Percentiles rank a stretch among this genome's conserved stretches.
phyloP scores from a whole-genome alignment of 2,797 vertebrate species.

The Heteromormyrus szaboi region DNA sequence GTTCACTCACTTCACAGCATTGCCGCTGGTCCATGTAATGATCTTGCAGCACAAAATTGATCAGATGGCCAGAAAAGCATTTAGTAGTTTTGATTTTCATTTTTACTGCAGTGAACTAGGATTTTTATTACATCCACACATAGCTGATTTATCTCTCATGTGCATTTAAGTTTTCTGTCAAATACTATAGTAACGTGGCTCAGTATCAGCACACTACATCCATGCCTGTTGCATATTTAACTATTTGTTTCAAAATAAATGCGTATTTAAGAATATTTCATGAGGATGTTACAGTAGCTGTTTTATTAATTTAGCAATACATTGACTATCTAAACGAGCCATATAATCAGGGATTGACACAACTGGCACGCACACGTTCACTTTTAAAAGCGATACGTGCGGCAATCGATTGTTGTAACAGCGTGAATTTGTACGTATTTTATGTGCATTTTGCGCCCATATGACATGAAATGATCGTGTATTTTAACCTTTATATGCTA shows the following conservation, averaged over 20 bases:
- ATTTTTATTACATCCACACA: not conserved
- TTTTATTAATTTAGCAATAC: not conserved
- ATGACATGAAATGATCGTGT: too few species aligned
- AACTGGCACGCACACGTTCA: too few species aligned
- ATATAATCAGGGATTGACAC: too few species aligned
- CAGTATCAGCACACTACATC: not conserved
- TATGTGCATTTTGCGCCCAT: too few species aligned
- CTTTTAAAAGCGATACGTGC: too few species aligned
- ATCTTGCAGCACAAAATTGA: slow-evolving; percentile 3
- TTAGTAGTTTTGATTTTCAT: slow-evolving; percentile 9
- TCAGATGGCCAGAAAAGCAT: not conserved
- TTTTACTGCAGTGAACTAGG: not conserved
- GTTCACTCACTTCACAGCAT: not conserved
- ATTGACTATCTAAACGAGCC: not conserved
- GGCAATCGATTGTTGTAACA: too few species aligned
- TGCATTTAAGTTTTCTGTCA: not conserved
- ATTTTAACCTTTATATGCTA: too few species aligned
- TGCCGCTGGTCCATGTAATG: not conserved
- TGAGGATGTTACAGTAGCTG: not conserved
- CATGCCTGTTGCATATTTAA: not conserved
- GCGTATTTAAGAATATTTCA: not conserved
- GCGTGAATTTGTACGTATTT: too few species aligned
- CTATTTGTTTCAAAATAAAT: not conserved
- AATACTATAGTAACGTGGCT: not conserved
- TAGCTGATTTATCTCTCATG: not conserved